These are phyloP conservation scores for Pocota personata DNA, from an alignment of 2,888 invertebrate genomes.

Conservation along the genomic window DNA sequence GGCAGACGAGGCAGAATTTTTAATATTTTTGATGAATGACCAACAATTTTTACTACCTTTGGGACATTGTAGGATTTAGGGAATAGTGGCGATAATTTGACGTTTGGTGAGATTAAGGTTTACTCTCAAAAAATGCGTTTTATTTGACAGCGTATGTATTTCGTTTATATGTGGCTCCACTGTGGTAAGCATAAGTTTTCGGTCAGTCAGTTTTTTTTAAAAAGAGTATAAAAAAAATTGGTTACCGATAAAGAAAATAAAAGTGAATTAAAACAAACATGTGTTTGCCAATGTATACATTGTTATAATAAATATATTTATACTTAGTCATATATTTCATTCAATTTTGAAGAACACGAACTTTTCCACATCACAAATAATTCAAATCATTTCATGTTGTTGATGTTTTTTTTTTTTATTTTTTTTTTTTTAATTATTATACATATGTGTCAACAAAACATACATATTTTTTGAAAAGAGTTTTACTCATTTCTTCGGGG, in stretches of 20 bases:
- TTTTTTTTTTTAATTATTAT: not conserved
- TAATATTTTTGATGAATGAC: no score
- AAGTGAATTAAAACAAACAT: not conserved
- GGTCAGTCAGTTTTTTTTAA: no score
- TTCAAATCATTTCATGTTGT: slow-evolving; percentile 36
- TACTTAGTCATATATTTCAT: slow-evolving; percentile 57
- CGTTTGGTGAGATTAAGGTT: no score
- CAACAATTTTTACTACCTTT: no score
- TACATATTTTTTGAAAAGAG: slow-evolving; percentile 26
- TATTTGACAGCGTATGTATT: no score
- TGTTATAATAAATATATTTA: slow-evolving; percentile 70
- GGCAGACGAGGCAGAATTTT: no score
- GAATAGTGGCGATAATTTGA: no score
- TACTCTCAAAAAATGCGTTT: no score
- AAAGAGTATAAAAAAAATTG: no score
- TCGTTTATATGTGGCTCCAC: no score
- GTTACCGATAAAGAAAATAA: not conserved
- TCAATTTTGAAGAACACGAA: slow-evolving; percentile 64
- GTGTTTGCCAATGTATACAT: slow-evolving; percentile 66
- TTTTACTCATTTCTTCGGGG: not conserved
- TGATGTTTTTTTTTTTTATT: slow-evolving; percentile 7
- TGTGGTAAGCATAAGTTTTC: not conserved
- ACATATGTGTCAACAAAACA: slow-evolving; percentile 31
- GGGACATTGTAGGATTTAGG: no score
- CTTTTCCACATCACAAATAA: slow-evolving; percentile 48